phyloP scores from a whole-genome alignment of 2,797 vertebrate genomes.

The Fistularia commersonii region DNA sequence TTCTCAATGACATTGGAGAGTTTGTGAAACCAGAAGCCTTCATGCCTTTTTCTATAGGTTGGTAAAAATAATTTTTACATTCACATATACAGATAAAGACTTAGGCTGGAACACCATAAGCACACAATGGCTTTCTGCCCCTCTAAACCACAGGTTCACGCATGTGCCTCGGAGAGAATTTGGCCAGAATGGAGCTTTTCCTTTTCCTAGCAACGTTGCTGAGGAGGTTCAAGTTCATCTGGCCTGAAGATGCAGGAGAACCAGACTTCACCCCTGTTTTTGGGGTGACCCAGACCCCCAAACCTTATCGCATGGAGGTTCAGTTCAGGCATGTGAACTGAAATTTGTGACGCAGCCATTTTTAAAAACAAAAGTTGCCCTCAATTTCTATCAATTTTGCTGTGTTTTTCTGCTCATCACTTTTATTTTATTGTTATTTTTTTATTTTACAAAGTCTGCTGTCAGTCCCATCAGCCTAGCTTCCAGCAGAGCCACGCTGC shows the following conservation, averaged over 20 bases:
- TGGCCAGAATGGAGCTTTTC: constrained; percentile 77
- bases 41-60: constrained; percentile 75
- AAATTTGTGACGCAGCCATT: neutral
- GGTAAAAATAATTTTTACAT: neutral
- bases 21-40: constrained; percentile 75
- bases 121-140: neutral
- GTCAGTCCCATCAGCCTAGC: no score
- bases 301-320: constrained; percentile 57
- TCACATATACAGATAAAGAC: no score
- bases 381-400: no score
- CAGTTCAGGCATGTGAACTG: constrained; percentile 26
- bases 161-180: constrained; percentile 68
- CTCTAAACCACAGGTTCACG: constrained; percentile 52
- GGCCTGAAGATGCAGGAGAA: constrained; percentile 67
- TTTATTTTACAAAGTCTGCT: no score
- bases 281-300: constrained; percentile 55
- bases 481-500: no score
- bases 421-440: no score
- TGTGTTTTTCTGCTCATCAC: no score
- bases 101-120: no score
- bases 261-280: constrained; percentile 62
- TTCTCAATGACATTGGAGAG: constrained; percentile 66
- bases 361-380: no score
- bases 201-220: constrained; percentile 66
- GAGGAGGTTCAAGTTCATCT: constrained; percentile 64